Conservation (phyloP, 2,113 vertebrate genomes). For the Archilochus colubris region DNA sequence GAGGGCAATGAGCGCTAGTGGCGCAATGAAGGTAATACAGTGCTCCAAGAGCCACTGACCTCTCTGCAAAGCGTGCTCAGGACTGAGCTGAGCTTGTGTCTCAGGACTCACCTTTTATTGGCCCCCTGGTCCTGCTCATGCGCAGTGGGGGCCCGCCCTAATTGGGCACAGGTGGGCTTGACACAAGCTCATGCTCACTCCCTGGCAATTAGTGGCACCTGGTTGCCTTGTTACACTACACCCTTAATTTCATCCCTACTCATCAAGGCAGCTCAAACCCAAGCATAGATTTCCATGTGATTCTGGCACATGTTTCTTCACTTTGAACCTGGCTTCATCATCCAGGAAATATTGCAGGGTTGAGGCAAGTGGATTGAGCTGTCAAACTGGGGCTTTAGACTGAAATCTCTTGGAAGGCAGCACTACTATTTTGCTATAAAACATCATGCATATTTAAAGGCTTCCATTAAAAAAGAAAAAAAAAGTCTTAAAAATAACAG, state of each 20-base stretch:
- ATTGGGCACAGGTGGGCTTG: too few species aligned
- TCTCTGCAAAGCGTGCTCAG: too few species aligned
- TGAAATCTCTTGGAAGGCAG: neutral
- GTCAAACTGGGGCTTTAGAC: neutral
- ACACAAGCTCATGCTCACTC: too few species aligned
- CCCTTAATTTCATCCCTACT: neutral
- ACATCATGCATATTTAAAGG: neutral
- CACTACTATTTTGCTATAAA: constrained; percentile 17
- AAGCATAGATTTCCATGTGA: neutral
- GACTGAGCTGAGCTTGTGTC: too few species aligned
- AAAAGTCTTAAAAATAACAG: neutral
- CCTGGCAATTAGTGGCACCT: too few species aligned
- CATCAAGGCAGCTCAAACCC: neutral
- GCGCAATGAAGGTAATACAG: too few species aligned
- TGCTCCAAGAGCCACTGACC: too few species aligned
- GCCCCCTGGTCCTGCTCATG: too few species aligned
- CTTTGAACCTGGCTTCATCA: neutral
- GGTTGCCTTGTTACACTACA: too few species aligned
- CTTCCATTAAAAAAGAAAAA: neutral
- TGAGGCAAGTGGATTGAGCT: neutral
- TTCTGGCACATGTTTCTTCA: neutral
- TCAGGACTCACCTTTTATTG: too few species aligned
- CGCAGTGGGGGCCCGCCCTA: too few species aligned
- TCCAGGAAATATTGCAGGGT: neutral
- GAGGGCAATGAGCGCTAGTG: too few species aligned